A percentile compares a stretch with the other conserved stretches of the same genome.
Evolutionary conservation across 2,888 invertebrate species (phyloP).

Genomic region (Parthenolecanium corni): DNA sequence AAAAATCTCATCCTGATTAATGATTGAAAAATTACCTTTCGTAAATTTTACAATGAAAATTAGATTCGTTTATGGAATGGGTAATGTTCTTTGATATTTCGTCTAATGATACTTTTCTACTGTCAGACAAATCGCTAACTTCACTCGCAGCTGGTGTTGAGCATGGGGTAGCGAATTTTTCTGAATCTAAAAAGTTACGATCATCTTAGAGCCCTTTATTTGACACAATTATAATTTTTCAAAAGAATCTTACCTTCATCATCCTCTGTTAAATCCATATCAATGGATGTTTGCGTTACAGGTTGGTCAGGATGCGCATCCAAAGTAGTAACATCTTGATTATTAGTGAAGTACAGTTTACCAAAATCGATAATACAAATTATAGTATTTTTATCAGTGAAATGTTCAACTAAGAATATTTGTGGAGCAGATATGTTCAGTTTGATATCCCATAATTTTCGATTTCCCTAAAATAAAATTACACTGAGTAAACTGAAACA

Average conservation of each 20-base stretch:
- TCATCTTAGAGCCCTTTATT: background rate
- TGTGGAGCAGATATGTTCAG: conserved; percentile 89
- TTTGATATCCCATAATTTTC: conserved; percentile 70
- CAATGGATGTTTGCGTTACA: conserved; percentile 15
- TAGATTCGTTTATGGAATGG: conserved; percentile 45
- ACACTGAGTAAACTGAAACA: background rate
- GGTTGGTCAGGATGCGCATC: background rate
- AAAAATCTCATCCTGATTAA: too few species aligned
- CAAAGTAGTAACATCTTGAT: conserved; percentile 3
- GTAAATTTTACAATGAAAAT: conserved; percentile 57
- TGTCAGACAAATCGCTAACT: conserved; percentile 44
- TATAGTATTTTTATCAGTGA: conserved; percentile 58
- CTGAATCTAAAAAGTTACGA: background rate
- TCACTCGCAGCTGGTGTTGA: conserved; percentile 75
- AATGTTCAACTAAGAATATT: conserved; percentile 75
- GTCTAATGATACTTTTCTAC: conserved; percentile 33
- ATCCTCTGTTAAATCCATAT: conserved; percentile 16
- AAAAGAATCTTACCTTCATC: conserved; percentile 9
- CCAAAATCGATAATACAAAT: conserved; percentile 86
- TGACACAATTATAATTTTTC: background rate
- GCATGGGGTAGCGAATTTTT: conserved; percentile 67
- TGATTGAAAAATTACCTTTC: conserved; percentile 46
- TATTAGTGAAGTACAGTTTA: conserved; percentile 55
- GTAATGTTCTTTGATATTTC: conserved; percentile 37
- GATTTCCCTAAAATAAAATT: conserved; percentile 17